Percentiles rank a stretch among this genome's conserved stretches.
Conservation (phyloP, 1,140 invertebrate species). For the Macrotrachela quadricornifera region DNA sequence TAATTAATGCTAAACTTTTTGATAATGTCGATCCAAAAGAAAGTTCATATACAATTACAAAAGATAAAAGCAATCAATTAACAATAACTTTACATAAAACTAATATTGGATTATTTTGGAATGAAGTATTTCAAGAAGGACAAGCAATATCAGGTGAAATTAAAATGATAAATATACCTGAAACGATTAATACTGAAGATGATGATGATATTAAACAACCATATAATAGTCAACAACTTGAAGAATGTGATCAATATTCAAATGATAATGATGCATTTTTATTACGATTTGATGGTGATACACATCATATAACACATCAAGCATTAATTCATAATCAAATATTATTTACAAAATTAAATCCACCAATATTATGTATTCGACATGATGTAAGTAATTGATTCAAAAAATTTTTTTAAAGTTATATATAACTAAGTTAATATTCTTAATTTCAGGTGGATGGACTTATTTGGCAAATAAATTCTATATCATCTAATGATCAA, state of each 20-base stretch:
- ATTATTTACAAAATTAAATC: conserved; percentile 46
- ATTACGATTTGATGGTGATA: conserved; percentile 29
- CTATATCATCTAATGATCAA: neutral
- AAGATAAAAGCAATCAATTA: neutral
- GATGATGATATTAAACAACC: neutral
- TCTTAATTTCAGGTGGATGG: conserved; percentile 65
- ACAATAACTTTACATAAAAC: neutral
- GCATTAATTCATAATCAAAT: conserved; percentile 32
- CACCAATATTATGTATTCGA: conserved; percentile 34
- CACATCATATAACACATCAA: conserved; percentile 30
- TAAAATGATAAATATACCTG: neutral
- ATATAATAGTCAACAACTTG: conserved; percentile 36
- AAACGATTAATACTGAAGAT: neutral
- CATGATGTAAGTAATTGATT: conserved; percentile 47
- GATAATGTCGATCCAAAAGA: too few species aligned
- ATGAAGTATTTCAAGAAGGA: neutral
- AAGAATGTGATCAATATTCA: conserved; percentile 52
- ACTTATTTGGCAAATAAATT: conserved; percentile 45
- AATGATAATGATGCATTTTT: conserved; percentile 13
- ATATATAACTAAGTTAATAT: too few species aligned
- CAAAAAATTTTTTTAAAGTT: too few species aligned
- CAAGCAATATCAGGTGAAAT: neutral
- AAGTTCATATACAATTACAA: too few species aligned
- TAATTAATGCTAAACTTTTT: too few species aligned
- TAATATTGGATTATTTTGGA: neutral